Evolutionary conservation across 2,888 invertebrate species (phyloP).

Genomic region (Uropetala carovei): DNA sequence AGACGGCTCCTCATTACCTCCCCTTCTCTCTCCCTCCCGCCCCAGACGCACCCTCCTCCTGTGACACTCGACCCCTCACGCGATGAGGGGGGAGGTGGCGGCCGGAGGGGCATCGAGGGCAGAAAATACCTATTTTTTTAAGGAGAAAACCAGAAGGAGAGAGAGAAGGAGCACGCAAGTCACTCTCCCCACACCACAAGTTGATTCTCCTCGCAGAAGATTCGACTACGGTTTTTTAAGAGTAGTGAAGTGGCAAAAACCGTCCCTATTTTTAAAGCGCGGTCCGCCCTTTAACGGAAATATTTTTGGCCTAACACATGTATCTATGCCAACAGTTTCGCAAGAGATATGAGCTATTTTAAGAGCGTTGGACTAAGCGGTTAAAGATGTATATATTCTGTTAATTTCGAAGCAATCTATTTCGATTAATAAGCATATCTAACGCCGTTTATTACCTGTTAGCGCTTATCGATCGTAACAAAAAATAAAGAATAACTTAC

Average conservation of each 20-base stretch:
- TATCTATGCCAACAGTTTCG: no score
- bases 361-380: no score
- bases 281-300: not conserved
- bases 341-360: no score
- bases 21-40: not conserved
- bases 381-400: no score
- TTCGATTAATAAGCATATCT: no score
- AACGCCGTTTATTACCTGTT: no score
- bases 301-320: not conserved
- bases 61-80: constrained; percentile 4
- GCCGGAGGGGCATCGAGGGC: not conserved
- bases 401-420: no score
- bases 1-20: no score
- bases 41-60: not conserved
- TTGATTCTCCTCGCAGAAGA: not conserved
- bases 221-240: not conserved
- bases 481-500: no score
- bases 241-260: not conserved
- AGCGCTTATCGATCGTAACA: no score
- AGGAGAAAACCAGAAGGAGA: not conserved
- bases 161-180: not conserved
- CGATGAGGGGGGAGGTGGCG: not conserved
- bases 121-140: no score
- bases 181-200: not conserved
- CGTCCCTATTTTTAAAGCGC: not conserved